Evolutionary conservation across 2,888 invertebrate species (phyloP).

Genomic region (Rotaria sp.): DNA sequence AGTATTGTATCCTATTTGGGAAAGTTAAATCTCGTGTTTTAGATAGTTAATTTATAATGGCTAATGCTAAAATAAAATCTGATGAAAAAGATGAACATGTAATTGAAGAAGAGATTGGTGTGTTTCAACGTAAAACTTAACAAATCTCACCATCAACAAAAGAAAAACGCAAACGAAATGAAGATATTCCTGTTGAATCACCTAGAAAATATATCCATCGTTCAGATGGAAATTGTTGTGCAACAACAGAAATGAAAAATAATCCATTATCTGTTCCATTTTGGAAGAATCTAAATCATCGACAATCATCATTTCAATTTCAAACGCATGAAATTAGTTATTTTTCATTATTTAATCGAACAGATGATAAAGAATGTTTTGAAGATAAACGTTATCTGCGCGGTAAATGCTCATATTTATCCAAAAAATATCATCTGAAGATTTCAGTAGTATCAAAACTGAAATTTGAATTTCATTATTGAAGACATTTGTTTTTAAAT

Average conservation of each 20-base stretch:
- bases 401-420: not conserved
- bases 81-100: not conserved
- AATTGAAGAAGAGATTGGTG: not conserved
- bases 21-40: not conserved
- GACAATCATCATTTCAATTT: not conserved
- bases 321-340: not conserved
- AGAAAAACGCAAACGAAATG: not conserved
- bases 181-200: not conserved
- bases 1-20: too few species aligned
- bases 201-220: not conserved
- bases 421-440: not conserved
- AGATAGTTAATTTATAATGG: not conserved
- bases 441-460: not conserved
- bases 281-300: not conserved
- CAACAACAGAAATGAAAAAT: not conserved
- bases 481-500: too few species aligned
- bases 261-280: not conserved
- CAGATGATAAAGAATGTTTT: not conserved
- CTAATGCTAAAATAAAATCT: not conserved
- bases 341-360: not conserved
- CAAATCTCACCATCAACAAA: not conserved
- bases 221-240: not conserved
- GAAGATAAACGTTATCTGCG: slow-evolving; percentile 4
- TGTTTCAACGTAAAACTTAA: not conserved
- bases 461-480: too few species aligned